Percentiles rank a stretch among this genome's conserved stretches.
phyloP scores from a whole-genome alignment of 2,113 vertebrate species.

The Nannobrachium achirus region DNA sequence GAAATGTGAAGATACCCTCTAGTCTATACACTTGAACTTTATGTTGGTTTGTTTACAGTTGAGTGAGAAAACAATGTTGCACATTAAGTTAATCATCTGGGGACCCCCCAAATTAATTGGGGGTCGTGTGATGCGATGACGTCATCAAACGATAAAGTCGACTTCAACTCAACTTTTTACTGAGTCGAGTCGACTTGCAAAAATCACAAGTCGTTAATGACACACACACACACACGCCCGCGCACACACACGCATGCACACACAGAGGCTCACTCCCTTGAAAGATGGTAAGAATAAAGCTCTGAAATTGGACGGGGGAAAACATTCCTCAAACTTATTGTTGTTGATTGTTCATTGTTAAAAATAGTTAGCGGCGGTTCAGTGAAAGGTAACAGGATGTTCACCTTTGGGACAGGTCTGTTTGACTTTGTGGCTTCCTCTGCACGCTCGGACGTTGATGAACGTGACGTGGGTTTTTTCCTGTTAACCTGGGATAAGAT shows the following conservation, averaged over 20 bases:
- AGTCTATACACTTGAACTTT: no score
- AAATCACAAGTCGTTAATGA: no score
- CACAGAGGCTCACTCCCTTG: not conserved
- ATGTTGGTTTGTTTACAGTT: no score
- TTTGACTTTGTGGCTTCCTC: constrained; percentile 37
- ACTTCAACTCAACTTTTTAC: no score
- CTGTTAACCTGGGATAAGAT: not conserved
- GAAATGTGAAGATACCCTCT: no score
- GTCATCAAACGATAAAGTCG: no score
- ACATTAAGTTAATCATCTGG: no score
- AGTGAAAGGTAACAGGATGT: constrained; percentile 64
- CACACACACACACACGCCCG: not conserved
- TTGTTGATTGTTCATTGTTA: constrained; percentile 33
- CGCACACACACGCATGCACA: not conserved
- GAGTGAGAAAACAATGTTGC: no score
- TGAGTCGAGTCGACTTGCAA: no score
- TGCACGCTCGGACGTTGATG: no score
- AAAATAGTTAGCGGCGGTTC: constrained; percentile 4
- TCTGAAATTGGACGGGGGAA: constrained; percentile 14
- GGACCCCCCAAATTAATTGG: no score
- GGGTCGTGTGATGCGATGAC: no score
- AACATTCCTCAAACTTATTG: constrained; percentile 39
- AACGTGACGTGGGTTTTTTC: not conserved
- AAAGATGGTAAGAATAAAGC: not conserved
- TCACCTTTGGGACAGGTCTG: constrained; percentile 62